Conservation (phyloP, 2,797 vertebrate species). For the Chelmon rostratus region DNA sequence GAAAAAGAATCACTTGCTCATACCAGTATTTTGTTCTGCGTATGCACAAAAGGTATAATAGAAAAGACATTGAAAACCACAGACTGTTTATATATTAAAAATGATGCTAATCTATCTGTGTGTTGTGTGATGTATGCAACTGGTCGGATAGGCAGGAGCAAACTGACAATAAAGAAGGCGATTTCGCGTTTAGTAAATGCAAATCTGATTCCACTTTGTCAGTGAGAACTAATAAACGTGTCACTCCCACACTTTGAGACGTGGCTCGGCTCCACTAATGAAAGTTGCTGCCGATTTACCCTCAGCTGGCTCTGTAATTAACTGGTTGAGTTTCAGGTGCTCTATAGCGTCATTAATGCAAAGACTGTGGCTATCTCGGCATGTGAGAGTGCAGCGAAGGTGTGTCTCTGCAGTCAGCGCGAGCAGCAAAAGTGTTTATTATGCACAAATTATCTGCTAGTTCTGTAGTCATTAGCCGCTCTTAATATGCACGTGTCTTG, state of each 20-base stretch:
- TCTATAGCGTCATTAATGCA: conserved; percentile 37
- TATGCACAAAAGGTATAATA: background rate
- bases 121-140: background rate
- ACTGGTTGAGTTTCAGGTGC: conserved; percentile 71
- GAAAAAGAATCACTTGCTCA: background rate
- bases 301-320: conserved; percentile 76
- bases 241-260: conserved; percentile 63
- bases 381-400: conserved; percentile 42
- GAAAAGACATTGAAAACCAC: background rate
- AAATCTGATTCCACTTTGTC: conserved; percentile 71
- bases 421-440: conserved; percentile 55
- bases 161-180: conserved; percentile 33
- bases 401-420: conserved; percentile 49
- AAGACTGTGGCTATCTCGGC: conserved; percentile 33
- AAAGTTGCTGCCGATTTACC: conserved; percentile 74
- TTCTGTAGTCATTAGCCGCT: conserved; percentile 59
- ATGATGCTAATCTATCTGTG: background rate
- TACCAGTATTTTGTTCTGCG: background rate
- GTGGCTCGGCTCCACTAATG: conserved; percentile 70
- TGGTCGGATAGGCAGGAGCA: conserved; percentile 1
- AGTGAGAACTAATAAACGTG: conserved; percentile 76
- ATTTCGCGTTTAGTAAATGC: conserved; percentile 61
- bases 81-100: background rate
- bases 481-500: conserved; percentile 64
- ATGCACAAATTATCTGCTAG: conserved; percentile 62